phyloP scores from a whole-genome alignment of 2,797 vertebrate species.

The Pangasius macronema region DNA sequence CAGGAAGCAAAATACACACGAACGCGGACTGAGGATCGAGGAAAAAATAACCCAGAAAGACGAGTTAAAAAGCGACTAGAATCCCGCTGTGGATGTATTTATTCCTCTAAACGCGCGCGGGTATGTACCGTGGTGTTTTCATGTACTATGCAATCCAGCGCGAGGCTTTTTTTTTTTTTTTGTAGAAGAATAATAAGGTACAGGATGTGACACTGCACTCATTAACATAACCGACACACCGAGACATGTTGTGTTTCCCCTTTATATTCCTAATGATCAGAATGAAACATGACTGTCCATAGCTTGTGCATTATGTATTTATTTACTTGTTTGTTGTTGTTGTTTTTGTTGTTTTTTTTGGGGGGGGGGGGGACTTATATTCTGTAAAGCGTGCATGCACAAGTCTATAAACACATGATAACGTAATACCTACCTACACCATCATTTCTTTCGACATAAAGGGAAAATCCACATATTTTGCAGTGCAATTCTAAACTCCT shows the following conservation, averaged over 20 bases:
- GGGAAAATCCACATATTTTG: neutral
- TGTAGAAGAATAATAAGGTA: neutral
- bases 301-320: neutral
- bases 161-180: neutral
- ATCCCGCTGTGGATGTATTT: constrained; percentile 10
- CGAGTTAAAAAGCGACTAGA: neutral
- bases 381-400: neutral
- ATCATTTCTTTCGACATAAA: neutral
- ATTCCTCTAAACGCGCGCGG: neutral
- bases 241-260: neutral
- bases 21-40: neutral
- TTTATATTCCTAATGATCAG: neutral
- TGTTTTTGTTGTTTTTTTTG: neutral
- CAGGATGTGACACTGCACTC: constrained; percentile 15
- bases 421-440: neutral
- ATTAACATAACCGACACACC: neutral
- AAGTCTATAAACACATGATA: neutral
- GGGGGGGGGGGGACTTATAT: neutral
- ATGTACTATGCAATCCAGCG: neutral
- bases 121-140: constrained; percentile 5
- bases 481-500: neutral
- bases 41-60: neutral
- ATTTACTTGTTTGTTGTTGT: neutral
- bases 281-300: neutral
- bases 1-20: constrained; percentile 71